A percentile compares a stretch with the other conserved stretches of the same genome.
phyloP scores from a whole-genome alignment of 1,140 invertebrate genomes.

The Ostrea denselamellosa region DNA sequence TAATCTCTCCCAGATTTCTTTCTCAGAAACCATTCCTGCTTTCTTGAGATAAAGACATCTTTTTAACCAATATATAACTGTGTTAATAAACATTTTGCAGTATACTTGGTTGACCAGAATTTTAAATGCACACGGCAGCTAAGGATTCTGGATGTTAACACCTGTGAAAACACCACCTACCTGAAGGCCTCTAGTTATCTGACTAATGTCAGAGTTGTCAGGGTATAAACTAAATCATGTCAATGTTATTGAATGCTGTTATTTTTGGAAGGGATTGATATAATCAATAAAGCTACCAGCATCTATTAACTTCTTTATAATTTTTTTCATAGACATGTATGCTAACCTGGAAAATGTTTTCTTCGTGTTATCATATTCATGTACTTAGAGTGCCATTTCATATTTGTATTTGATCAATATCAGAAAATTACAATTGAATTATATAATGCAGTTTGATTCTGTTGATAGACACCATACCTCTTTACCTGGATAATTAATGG shows the following conservation, averaged over 20 bases:
- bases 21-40: not conserved
- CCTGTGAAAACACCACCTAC: slow-evolving; percentile 47
- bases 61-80: not conserved
- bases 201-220: slow-evolving; percentile 59
- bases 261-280: too few species aligned
- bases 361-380: too few species aligned
- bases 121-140: slow-evolving; percentile 58
- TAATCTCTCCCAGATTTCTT: not conserved
- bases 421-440: too few species aligned
- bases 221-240: slow-evolving; percentile 49
- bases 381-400: too few species aligned
- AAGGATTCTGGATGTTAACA: slow-evolving; percentile 37
- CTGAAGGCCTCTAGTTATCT: slow-evolving; percentile 58
- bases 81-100: slow-evolving; percentile 49
- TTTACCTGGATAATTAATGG: slow-evolving; percentile 48
- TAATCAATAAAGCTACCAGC: too few species aligned
- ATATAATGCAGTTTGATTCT: not conserved
- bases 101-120: slow-evolving; percentile 59
- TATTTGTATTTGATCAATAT: too few species aligned
- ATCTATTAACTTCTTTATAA: too few species aligned
- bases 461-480: slow-evolving; percentile 49
- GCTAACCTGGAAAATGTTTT: too few species aligned
- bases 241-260: not conserved
- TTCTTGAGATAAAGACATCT: not conserved
- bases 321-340: too few species aligned